A percentile compares a stretch with the other conserved stretches of the same genome.
These are phyloP conservation scores for Hymenochirus boettgeri DNA, from an alignment of 2,113 vertebrate genomes.

Conservation along the genomic window DNA sequence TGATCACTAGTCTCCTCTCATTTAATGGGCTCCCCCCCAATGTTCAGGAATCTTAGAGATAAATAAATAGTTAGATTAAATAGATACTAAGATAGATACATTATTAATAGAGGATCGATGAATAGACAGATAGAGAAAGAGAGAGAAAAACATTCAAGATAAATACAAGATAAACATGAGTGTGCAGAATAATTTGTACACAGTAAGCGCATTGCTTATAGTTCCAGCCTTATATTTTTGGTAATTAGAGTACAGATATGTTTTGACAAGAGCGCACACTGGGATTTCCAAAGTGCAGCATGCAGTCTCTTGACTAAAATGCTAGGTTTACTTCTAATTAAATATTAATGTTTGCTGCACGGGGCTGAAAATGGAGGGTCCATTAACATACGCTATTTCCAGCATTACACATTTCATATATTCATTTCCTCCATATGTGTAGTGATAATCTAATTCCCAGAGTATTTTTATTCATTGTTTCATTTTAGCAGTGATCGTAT, in stretches of 20 bases:
- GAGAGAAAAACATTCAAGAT: neutral
- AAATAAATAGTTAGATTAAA: too few species aligned
- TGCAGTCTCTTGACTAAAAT: conserved; percentile 19
- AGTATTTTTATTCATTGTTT: too few species aligned
- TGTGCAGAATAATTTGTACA: too few species aligned
- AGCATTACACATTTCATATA: neutral
- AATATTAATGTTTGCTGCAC: neutral
- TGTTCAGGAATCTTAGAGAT: too few species aligned
- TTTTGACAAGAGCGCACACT: conserved; percentile 10
- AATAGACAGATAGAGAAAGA: neutral
- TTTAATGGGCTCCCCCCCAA: conserved; percentile 23
- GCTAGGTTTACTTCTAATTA: neutral
- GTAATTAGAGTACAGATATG: conserved; percentile 13
- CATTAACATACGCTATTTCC: neutral
- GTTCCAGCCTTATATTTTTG: conserved; percentile 7
- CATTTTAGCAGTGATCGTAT: too few species aligned
- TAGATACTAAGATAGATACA: too few species aligned
- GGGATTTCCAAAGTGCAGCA: conserved; percentile 3
- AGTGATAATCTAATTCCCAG: neutral
- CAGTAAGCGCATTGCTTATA: neutral
- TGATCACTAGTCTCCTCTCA: conserved; percentile 38
- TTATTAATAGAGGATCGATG: too few species aligned
- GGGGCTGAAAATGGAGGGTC: neutral
- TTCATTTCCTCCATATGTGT: neutral
- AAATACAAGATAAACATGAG: too few species aligned